phyloP scores from a whole-genome alignment of 2,113 vertebrate species.

The Eretmochelys imbricata region DNA sequence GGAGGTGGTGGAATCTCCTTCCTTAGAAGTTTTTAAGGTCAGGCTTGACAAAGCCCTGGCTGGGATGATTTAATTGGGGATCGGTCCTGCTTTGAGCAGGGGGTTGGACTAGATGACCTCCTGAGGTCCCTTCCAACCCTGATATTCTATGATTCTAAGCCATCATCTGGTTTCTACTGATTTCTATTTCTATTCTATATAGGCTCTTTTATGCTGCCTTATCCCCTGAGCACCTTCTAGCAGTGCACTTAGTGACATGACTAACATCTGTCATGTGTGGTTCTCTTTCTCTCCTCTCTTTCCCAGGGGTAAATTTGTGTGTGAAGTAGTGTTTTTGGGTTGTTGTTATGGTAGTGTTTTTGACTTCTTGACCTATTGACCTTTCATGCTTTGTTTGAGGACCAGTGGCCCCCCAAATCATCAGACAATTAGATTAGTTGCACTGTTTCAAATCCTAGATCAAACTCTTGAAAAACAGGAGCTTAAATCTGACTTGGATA shows the following conservation, averaged over 20 bases:
- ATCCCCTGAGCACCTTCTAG: neutral
- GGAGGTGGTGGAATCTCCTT: too few relatives aligned
- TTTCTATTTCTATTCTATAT: neutral
- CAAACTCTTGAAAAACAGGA: neutral
- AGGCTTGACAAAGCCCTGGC: too few relatives aligned
- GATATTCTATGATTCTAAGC: too few relatives aligned
- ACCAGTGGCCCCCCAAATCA: accelerated
- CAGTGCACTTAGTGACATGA: neutral
- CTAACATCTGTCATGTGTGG: neutral
- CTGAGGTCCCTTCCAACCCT: too few relatives aligned
- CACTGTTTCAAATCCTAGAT: neutral
- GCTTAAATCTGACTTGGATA: neutral
- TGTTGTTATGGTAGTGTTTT: accelerated
- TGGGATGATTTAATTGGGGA: too few relatives aligned
- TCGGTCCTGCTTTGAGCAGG: too few relatives aligned
- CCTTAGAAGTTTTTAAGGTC: too few relatives aligned
- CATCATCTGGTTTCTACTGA: neutral
- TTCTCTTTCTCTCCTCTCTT: neutral
- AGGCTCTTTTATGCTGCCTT: neutral
- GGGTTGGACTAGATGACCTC: too few relatives aligned
- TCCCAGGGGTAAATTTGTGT: neutral
- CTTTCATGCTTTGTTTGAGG: neutral
- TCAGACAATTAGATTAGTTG: neutral
- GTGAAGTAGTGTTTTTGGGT: accelerated
- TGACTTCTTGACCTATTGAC: neutral